Evolutionary conservation across 2,888 invertebrate species (phyloP).

Genomic region (Hyppa rectilinea): DNA sequence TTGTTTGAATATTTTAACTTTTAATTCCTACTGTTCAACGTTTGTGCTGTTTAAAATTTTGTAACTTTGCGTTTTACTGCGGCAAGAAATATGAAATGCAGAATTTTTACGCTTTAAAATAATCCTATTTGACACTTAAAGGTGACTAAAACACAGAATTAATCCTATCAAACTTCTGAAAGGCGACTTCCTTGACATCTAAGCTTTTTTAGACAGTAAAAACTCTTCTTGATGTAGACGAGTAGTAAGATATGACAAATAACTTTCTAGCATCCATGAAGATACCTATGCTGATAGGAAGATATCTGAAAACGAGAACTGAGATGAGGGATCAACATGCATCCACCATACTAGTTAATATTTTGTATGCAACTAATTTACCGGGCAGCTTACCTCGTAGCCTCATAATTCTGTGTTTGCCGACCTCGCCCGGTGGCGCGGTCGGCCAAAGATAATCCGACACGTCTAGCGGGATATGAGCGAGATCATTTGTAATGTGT

Average conservation of each 20-base stretch:
- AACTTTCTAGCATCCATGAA: not conserved
- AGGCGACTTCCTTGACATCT: not conserved
- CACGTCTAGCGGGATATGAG: conserved; percentile 43
- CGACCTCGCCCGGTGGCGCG: not conserved
- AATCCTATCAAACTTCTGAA: too few relatives aligned
- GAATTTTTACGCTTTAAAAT: not conserved
- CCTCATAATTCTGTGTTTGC: conserved; percentile 5
- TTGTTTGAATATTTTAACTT: conserved; percentile 35
- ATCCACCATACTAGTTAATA: not conserved
- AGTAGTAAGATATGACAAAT: not conserved
- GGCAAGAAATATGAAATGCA: not conserved
- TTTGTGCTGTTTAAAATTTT: conserved; percentile 13
- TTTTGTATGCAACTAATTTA: not conserved
- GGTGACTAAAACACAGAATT: not conserved
- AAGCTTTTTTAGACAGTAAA: not conserved
- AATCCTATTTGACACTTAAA: not conserved
- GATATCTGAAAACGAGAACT: not conserved
- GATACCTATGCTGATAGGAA: not conserved
- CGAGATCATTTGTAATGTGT: conserved; percentile 49
- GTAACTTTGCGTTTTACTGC: not conserved
- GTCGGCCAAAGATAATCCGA: conserved; percentile 45
- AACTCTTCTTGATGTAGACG: not conserved
- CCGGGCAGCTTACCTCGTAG: conserved; percentile 5
- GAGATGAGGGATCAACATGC: not conserved
- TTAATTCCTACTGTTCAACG: too few relatives aligned